Percentiles rank a stretch among this genome's conserved stretches.
Evolutionary conservation across 2,888 invertebrate genomes (phyloP).

Genomic region (Anoncus sp.): DNA sequence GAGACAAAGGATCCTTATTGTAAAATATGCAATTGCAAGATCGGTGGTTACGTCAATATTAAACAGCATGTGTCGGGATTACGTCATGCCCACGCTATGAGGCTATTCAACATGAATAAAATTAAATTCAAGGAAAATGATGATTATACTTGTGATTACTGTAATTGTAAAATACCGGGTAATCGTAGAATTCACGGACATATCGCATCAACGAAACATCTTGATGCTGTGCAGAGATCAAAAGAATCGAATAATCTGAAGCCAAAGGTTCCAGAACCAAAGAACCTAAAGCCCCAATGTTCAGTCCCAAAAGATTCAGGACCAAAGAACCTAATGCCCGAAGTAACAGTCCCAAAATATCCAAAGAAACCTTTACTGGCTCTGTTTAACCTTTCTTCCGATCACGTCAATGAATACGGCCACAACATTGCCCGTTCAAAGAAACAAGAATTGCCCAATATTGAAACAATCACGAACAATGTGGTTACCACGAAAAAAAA

Average conservation of each 20-base stretch:
- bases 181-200: background rate
- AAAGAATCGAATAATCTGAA: background rate
- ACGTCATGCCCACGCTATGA: background rate
- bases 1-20: background rate
- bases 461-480: too few relatives aligned
- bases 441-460: too few relatives aligned
- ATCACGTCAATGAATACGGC: too few relatives aligned
- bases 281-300: background rate
- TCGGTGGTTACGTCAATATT: background rate
- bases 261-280: too few relatives aligned
- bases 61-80: background rate
- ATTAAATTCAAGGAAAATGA: background rate
- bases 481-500: background rate
- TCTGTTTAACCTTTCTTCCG: too few relatives aligned
- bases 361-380: too few relatives aligned
- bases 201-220: constrained; percentile 5
- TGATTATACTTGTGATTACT: constrained; percentile 9
- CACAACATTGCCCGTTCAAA: too few relatives aligned
- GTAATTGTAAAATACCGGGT: background rate
- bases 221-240: background rate
- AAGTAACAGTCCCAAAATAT: too few relatives aligned
- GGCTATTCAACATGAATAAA: background rate
- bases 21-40: background rate
- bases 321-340: too few relatives aligned
- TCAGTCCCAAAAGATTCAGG: too few relatives aligned